These are phyloP conservation scores for Tiliacea citrago DNA, from an alignment of 2,888 invertebrate genomes.

Conservation along the genomic window DNA sequence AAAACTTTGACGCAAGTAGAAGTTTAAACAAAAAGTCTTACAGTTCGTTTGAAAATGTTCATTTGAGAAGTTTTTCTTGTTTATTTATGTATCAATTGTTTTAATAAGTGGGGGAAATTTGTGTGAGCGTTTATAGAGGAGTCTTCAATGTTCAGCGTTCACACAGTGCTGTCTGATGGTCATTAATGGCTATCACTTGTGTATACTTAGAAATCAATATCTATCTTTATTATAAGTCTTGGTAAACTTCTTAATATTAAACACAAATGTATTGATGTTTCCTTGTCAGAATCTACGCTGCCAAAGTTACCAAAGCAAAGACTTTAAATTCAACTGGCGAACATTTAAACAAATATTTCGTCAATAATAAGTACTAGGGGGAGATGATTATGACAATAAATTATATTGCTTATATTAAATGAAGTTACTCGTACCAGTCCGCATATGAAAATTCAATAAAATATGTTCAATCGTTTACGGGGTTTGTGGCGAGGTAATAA, in stretches of 20 bases:
- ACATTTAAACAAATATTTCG: too few species aligned
- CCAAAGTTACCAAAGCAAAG: not conserved
- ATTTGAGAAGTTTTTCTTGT: constrained; percentile 44
- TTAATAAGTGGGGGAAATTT: not conserved
- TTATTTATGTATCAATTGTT: constrained; percentile 40
- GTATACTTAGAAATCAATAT: not conserved
- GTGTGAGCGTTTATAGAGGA: not conserved
- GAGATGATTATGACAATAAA: too few species aligned
- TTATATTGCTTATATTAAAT: too few species aligned
- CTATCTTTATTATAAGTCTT: not conserved
- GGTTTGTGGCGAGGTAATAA: too few species aligned
- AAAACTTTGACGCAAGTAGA: constrained; percentile 49
- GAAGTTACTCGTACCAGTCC: too few species aligned
- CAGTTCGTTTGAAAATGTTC: constrained; percentile 42
- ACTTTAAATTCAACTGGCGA: too few species aligned
- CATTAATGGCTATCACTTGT: not conserved
- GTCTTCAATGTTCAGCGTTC: not conserved
- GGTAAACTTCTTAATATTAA: not conserved
- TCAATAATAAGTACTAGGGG: too few species aligned
- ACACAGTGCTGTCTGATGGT: constrained; percentile 7
- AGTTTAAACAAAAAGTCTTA: constrained; percentile 43
- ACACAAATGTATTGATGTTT: not conserved
- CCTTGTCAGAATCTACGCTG: too few species aligned
- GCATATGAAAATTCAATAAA: too few species aligned
- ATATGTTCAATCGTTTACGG: too few species aligned